phyloP scores from a whole-genome alignment of 2,797 vertebrate genomes.

The Coranthus polyacanthus region DNA sequence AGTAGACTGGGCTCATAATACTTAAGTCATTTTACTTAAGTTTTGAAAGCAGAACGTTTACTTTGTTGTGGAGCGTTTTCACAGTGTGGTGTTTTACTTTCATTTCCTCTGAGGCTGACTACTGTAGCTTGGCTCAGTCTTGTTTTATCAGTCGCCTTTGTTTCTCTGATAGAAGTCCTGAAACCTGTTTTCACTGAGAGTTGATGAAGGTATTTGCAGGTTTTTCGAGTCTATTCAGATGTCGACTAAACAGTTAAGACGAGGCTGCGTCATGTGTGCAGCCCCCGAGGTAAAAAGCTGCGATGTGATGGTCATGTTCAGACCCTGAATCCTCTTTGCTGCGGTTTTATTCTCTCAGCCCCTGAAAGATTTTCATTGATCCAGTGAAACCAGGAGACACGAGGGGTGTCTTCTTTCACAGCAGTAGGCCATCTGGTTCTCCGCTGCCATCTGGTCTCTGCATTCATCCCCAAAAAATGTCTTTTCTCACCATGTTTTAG shows the following conservation, averaged over 20 bases:
- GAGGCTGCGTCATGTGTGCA: slow-evolving; percentile 13
- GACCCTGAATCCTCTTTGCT: slow-evolving; percentile 2
- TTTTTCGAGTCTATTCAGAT: background rate
- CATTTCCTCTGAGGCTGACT: no score
- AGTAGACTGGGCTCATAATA: no score
- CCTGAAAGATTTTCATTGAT: slow-evolving; percentile 21
- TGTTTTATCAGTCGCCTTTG: slow-evolving; percentile 1
- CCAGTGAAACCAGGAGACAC: background rate
- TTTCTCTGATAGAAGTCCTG: background rate
- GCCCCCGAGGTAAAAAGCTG: background rate
- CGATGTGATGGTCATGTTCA: slow-evolving; percentile 4
- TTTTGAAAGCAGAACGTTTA: no score
- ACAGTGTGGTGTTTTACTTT: no score
- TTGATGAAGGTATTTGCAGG: background rate
- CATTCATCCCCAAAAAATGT: no score
- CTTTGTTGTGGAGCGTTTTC: no score
- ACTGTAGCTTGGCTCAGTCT: background rate
- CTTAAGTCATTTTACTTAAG: no score
- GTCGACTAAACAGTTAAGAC: background rate
- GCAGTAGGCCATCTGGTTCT: background rate
- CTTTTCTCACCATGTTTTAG: no score
- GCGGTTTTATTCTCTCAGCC: background rate
- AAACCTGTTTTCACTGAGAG: background rate
- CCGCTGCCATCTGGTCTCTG: no score
- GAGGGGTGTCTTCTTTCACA: slow-evolving; percentile 7